Evolutionary conservation across 2,888 invertebrate genomes (phyloP).

Genomic region (Allacma fusca): DNA sequence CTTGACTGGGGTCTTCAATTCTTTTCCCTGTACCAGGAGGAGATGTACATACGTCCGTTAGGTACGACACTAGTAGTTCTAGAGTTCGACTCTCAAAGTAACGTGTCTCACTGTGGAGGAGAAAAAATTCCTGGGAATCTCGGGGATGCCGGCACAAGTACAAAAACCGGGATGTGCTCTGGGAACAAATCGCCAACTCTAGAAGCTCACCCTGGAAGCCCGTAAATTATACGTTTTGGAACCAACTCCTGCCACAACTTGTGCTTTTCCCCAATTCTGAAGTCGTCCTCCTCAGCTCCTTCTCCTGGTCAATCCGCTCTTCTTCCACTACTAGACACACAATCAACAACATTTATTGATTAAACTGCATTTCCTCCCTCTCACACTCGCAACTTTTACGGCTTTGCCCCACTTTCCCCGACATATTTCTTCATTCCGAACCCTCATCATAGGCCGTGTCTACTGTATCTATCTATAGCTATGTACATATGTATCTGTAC

Average conservation of each 20-base stretch:
- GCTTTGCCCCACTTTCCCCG: too few relatives aligned
- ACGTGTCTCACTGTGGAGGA: too few relatives aligned
- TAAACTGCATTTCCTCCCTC: conserved; percentile 14
- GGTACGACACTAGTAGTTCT: too few relatives aligned
- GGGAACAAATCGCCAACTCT: conserved; percentile 13
- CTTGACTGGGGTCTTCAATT: background rate
- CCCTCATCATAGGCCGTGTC: too few relatives aligned
- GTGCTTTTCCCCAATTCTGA: background rate
- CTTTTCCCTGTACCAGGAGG: too few relatives aligned
- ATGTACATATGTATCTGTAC: too few relatives aligned
- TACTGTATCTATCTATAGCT: too few relatives aligned
- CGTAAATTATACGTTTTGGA: conserved; percentile 28
- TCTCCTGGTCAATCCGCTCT: conserved; percentile 16
- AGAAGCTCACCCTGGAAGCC: conserved; percentile 24
- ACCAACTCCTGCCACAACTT: background rate
- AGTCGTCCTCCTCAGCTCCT: conserved; percentile 16
- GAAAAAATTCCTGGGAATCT: too few relatives aligned
- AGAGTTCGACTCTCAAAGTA: too few relatives aligned
- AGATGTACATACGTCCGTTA: too few relatives aligned
- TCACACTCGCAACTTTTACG: too few relatives aligned
- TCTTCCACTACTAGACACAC: background rate
- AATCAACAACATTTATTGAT: conserved; percentile 12
- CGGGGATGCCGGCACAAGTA: background rate
- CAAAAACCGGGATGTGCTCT: background rate
- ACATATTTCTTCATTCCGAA: too few relatives aligned